phyloP scores from a whole-genome alignment of 2,113 vertebrate genomes.

The Ctenomys sociabilis region DNA sequence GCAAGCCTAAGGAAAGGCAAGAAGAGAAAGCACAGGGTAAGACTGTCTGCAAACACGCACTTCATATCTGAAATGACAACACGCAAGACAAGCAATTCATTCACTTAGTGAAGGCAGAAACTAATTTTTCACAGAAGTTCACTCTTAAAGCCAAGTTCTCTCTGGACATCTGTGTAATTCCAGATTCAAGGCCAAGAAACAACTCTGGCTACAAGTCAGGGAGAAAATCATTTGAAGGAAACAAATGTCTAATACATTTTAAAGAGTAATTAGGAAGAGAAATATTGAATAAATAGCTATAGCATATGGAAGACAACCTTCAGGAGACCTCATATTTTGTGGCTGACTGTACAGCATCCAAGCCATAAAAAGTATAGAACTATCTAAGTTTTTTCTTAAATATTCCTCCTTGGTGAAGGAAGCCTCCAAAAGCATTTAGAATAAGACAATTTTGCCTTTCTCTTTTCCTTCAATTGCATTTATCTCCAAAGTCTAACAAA shows the following conservation, averaged over 20 bases:
- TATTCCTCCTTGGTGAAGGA: neutral
- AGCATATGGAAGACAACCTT: neutral
- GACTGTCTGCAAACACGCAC: conserved; percentile 46
- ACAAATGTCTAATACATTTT: conserved; percentile 70
- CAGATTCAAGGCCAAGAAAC: conserved; percentile 72
- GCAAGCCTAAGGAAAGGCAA: conserved; percentile 85
- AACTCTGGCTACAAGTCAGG: conserved; percentile 68
- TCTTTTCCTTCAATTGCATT: conserved; percentile 30
- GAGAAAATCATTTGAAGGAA: conserved; percentile 73
- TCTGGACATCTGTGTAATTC: conserved; percentile 79
- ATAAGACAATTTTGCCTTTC: conserved; percentile 57
- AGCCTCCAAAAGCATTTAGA: conserved; percentile 48
- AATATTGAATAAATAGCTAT: conserved; percentile 37
- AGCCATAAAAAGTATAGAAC: conserved; percentile 2
- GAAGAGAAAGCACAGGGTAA: neutral
- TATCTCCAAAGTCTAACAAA: conserved; percentile 70
- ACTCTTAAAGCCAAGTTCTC: conserved; percentile 72
- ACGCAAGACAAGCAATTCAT: conserved; percentile 69
- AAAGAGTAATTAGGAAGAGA: conserved; percentile 63
- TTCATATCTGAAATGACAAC: conserved; percentile 53
- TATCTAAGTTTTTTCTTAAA: neutral
- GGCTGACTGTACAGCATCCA: neutral
- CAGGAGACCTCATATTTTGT: conserved; percentile 27
- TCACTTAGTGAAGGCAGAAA: conserved; percentile 60
- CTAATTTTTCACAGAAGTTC: conserved; percentile 75